These are phyloP conservation scores for Brachyistius frenatus DNA, from an alignment of 2,113 vertebrate species.

Conservation along the genomic window DNA sequence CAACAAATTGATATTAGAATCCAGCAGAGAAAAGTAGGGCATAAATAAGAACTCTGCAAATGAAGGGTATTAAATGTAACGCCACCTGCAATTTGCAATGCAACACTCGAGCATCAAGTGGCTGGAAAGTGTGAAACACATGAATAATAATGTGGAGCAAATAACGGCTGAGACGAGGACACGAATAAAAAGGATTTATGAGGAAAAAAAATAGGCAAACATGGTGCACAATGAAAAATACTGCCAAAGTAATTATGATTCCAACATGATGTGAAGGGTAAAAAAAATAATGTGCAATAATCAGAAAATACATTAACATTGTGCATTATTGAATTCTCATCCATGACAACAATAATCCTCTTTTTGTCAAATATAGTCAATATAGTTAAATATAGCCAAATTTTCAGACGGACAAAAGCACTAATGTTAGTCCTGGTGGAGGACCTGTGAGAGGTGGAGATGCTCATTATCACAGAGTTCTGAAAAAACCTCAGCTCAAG, in stretches of 20 bases:
- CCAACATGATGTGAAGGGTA: background rate
- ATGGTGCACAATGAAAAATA: background rate
- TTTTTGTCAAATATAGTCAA: background rate
- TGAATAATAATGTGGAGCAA: conserved; percentile 38
- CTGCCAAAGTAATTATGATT: background rate
- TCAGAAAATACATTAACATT: background rate
- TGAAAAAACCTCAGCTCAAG: too few relatives aligned
- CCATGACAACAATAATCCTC: background rate
- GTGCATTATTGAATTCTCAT: background rate
- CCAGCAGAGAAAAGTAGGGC: conserved; percentile 33
- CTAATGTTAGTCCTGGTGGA: too few relatives aligned
- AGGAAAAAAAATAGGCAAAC: background rate
- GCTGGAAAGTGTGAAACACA: conserved; percentile 36
- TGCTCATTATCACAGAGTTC: background rate
- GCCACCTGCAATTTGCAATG: conserved; percentile 41
- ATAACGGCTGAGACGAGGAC: background rate
- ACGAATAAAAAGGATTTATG: conserved; percentile 18
- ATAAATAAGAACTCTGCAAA: conserved; percentile 44
- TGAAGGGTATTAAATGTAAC: conserved; percentile 50
- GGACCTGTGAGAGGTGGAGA: too few relatives aligned
- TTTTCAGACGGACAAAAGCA: too few relatives aligned
- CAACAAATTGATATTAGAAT: conserved; percentile 46
- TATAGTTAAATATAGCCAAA: too few relatives aligned
- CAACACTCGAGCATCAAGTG: conserved; percentile 18
- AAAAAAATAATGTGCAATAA: background rate